Evolutionary conservation across 1,140 invertebrate species (phyloP).

Genomic region (Phenacoccus solenopsis): DNA sequence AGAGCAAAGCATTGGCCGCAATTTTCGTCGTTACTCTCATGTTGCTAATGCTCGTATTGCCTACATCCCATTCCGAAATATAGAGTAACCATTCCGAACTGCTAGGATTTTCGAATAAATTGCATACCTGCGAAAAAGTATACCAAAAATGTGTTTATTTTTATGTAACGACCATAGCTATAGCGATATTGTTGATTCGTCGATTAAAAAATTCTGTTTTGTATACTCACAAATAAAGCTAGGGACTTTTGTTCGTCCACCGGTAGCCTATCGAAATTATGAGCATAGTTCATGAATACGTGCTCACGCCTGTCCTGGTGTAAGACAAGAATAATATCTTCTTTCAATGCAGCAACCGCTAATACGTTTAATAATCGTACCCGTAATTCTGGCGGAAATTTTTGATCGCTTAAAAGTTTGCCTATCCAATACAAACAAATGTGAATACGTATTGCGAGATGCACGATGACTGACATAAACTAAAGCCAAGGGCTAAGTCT

Average conservation of each 20-base stretch:
- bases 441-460: background rate
- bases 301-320: slow-evolving; percentile 83
- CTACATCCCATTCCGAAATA: slow-evolving; percentile 77
- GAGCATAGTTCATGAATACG: slow-evolving; percentile 77
- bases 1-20: slow-evolving; percentile 70
- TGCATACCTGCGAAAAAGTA: slow-evolving; percentile 54
- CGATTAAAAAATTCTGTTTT: too few species aligned
- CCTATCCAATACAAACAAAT: slow-evolving; percentile 34
- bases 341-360: slow-evolving; percentile 63
- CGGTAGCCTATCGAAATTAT: slow-evolving; percentile 64
- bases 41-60: slow-evolving; percentile 63
- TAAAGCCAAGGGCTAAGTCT: background rate
- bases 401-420: slow-evolving; percentile 50
- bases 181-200: too few species aligned
- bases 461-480: too few species aligned
- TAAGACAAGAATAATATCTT: slow-evolving; percentile 76
- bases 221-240: slow-evolving; percentile 65
- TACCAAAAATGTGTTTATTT: too few species aligned
- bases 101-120: slow-evolving; percentile 78
- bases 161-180: too few species aligned
- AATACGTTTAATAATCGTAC: slow-evolving; percentile 53
- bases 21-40: slow-evolving; percentile 82
- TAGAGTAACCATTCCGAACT: slow-evolving; percentile 86
- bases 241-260: slow-evolving; percentile 62
- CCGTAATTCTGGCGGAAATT: slow-evolving; percentile 42